Conservation (phyloP, 1,140 invertebrate genomes). For the Drosophila neocordata region DNA sequence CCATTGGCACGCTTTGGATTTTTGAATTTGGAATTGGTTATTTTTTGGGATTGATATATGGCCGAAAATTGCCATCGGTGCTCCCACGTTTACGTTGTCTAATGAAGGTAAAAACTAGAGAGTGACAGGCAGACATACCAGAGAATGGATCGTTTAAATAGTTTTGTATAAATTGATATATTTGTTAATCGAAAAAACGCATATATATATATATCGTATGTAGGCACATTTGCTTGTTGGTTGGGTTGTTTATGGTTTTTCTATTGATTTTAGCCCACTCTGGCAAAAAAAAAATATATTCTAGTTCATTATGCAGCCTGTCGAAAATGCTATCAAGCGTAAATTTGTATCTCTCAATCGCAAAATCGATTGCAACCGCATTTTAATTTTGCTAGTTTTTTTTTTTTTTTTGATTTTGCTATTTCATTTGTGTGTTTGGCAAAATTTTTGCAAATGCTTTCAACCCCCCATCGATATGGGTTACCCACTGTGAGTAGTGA, state of each 20-base stretch:
- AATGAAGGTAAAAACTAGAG: slow-evolving; percentile 36
- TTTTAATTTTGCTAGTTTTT: slow-evolving; percentile 13
- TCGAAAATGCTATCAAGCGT: slow-evolving; percentile 53
- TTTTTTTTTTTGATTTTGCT: slow-evolving; percentile 15
- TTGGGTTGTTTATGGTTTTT: neutral
- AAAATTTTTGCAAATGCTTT: slow-evolving; percentile 30
- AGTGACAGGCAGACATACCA: slow-evolving; percentile 22
- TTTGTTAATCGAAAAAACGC: slow-evolving; percentile 37
- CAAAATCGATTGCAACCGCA: slow-evolving; percentile 44
- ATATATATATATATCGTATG: neutral
- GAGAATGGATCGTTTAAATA: slow-evolving; percentile 61
- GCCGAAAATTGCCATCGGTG: slow-evolving; percentile 36
- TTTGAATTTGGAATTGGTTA: slow-evolving; percentile 33
- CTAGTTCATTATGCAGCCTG: slow-evolving; percentile 58
- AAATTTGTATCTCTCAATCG: slow-evolving; percentile 51
- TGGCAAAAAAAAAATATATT: slow-evolving; percentile 32
- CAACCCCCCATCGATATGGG: slow-evolving; percentile 41
- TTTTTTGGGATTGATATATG: slow-evolving; percentile 69
- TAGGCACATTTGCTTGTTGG: slow-evolving; percentile 2
- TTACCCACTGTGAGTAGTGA: slow-evolving; percentile 25
- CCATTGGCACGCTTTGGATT: slow-evolving; percentile 52
- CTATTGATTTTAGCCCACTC: slow-evolving; percentile 43
- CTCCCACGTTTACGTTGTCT: slow-evolving; percentile 70
- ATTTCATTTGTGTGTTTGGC: slow-evolving; percentile 6
- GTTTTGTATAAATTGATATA: slow-evolving; percentile 50